These are phyloP conservation scores for Chaetodon trifasciatus DNA, from an alignment of 2,797 vertebrate species.

Conservation along the genomic window DNA sequence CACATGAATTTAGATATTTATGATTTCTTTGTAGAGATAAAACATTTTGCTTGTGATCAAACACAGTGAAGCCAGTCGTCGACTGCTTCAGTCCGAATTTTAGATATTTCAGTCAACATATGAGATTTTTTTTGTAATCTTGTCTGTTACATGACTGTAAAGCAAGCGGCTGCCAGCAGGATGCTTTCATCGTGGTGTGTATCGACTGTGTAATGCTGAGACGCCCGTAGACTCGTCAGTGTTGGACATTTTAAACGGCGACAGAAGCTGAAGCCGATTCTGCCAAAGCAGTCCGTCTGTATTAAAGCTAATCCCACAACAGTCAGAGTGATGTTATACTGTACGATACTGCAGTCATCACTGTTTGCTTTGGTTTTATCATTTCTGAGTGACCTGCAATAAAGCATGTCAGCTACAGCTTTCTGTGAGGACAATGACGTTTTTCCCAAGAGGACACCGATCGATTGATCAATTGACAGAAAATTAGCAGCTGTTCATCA, in stretches of 20 bases:
- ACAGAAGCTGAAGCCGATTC: slow-evolving; percentile 46
- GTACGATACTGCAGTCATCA: slow-evolving; percentile 32
- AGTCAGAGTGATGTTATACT: slow-evolving; percentile 30
- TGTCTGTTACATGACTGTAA: slow-evolving; percentile 56
- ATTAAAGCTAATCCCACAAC: slow-evolving; percentile 1
- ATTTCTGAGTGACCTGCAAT: slow-evolving; percentile 73
- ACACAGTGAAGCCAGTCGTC: neutral
- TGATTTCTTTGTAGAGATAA: slow-evolving; percentile 47
- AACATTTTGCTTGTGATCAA: slow-evolving; percentile 48
- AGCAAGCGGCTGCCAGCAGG: slow-evolving; percentile 31
- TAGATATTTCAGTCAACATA: slow-evolving; percentile 50
- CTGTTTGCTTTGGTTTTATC: slow-evolving; percentile 56
- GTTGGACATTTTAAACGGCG: slow-evolving; percentile 19
- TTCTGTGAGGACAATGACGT: slow-evolving; percentile 8
- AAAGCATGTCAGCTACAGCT: slow-evolving; percentile 55
- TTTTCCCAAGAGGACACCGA: too few relatives aligned
- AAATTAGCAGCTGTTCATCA: too few relatives aligned
- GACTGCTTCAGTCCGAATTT: slow-evolving; percentile 12
- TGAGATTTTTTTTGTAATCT: slow-evolving; percentile 25
- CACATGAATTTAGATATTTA: slow-evolving; percentile 60
- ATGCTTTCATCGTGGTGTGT: slow-evolving; percentile 39
- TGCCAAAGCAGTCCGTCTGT: slow-evolving; percentile 47
- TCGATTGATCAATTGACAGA: too few relatives aligned
- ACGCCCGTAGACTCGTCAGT: slow-evolving; percentile 9
- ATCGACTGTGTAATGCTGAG: slow-evolving; percentile 34